These are phyloP conservation scores for Drosophila tripunctata DNA, from an alignment of 2,888 invertebrate genomes.

Conservation along the genomic window DNA sequence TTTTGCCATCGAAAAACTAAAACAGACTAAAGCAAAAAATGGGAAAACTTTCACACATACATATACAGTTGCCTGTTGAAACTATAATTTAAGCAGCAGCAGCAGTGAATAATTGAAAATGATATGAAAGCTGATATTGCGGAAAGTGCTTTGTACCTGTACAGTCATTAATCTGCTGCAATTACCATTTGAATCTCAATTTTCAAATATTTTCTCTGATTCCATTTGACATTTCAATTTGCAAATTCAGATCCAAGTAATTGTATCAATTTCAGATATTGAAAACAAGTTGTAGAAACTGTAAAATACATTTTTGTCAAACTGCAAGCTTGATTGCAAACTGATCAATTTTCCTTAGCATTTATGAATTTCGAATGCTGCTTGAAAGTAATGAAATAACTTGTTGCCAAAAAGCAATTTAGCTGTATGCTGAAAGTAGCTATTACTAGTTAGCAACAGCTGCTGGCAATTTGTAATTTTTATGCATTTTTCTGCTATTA, in stretches of 20 bases:
- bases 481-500: conserved; percentile 28
- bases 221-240: neutral
- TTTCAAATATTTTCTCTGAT: conserved; percentile 6
- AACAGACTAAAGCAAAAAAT: neutral
- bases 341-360: neutral
- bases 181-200: conserved; percentile 22
- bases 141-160: conserved; percentile 28
- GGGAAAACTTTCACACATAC: neutral
- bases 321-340: neutral
- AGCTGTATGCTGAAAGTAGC: neutral
- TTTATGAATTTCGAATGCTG: neutral
- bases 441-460: conserved; percentile 6
- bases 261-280: neutral
- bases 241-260: neutral
- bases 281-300: neutral
- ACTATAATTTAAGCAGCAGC: conserved; percentile 1
- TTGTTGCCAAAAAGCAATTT: neutral
- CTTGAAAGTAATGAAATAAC: neutral
- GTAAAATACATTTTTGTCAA: neutral
- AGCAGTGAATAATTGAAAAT: conserved; percentile 7
- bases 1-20: conserved; percentile 1
- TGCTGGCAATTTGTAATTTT: conserved; percentile 16
- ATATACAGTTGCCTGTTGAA: neutral
- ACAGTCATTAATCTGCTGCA: conserved; percentile 40
- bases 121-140: conserved; percentile 42